phyloP scores from a whole-genome alignment of 2,888 invertebrate genomes.

The Tryphoninae sp. region DNA sequence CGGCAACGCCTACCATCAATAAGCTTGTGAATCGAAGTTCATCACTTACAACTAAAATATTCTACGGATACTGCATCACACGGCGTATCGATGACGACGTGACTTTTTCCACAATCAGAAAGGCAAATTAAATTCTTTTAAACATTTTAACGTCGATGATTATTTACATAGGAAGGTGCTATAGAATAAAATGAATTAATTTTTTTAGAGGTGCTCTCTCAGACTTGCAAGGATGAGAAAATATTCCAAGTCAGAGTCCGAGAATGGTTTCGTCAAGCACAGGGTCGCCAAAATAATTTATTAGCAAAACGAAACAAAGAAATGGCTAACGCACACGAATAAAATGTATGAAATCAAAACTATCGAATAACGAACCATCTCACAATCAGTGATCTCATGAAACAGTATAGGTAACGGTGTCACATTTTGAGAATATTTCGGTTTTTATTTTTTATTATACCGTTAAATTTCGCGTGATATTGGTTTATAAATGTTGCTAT shows the following conservation, averaged over 20 bases:
- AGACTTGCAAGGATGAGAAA: constrained; percentile 7
- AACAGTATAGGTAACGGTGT: constrained; percentile 19
- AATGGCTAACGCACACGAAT: constrained; percentile 33
- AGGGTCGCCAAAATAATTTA: constrained; percentile 38
- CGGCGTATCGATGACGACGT: no score
- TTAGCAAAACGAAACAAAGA: constrained; percentile 39
- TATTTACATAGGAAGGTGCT: constrained; percentile 29
- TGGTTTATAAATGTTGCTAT: constrained; percentile 33
- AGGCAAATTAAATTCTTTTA: no score
- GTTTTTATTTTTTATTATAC: constrained; percentile 26
- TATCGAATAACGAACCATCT: not conserved
- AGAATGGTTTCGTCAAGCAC: constrained; percentile 45
- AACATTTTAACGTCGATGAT: no score
- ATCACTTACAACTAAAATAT: no score
- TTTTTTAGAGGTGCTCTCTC: not conserved
- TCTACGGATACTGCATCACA: no score
- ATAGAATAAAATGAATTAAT: no score
- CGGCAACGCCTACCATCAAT: no score
- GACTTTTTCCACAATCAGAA: no score
- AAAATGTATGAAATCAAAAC: constrained; percentile 17
- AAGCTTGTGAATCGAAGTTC: no score
- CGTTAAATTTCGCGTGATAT: constrained; percentile 36
- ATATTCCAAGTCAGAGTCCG: constrained; percentile 38
- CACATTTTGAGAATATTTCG: constrained; percentile 25
- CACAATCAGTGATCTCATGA: constrained; percentile 21